Evolutionary conservation across 92 coral and sea anemone species (phyloP).

Genomic region (Porites rus): DNA sequence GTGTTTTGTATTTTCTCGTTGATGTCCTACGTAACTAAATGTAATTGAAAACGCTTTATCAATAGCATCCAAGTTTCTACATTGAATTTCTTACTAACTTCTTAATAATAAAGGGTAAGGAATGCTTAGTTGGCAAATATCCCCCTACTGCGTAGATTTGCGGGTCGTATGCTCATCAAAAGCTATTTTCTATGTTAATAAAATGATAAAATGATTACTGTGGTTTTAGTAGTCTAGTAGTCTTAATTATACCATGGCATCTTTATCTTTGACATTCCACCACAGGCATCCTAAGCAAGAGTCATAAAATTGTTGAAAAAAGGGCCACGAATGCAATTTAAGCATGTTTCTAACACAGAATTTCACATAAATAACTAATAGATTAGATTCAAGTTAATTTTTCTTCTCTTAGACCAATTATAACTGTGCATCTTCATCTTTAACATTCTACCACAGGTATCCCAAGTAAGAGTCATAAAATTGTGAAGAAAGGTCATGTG

Average conservation of each 20-base stretch:
- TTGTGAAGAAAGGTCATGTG: slow-evolving; percentile 6
- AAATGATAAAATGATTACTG: slow-evolving; percentile 1
- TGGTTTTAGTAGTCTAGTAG: not conserved
- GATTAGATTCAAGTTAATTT: too few relatives aligned
- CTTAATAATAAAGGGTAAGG: too few relatives aligned
- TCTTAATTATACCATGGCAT: slow-evolving; percentile 1
- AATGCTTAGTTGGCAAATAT: not conserved
- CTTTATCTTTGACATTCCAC: slow-evolving; percentile 14
- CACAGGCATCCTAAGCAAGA: slow-evolving; percentile 4
- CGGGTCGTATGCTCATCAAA: not conserved
- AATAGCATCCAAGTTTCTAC: too few relatives aligned
- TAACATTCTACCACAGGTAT: slow-evolving; percentile 23
- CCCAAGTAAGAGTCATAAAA: not conserved
- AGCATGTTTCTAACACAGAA: not conserved
- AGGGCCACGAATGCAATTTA: slow-evolving; percentile 3
- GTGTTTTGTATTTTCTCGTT: too few relatives aligned
- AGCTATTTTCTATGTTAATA: not conserved
- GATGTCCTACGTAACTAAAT: too few relatives aligned
- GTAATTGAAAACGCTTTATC: too few relatives aligned
- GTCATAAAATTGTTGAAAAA: not conserved
- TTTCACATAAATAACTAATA: too few relatives aligned
- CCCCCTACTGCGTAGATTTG: not conserved
- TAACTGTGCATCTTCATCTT: not conserved
- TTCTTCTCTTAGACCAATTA: too few relatives aligned
- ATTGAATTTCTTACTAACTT: too few relatives aligned